Evolutionary conservation across 2,888 invertebrate genomes (phyloP), one percentile per base, ranked within the genome.

Genomic region (Melanostoma scalare): DNA sequence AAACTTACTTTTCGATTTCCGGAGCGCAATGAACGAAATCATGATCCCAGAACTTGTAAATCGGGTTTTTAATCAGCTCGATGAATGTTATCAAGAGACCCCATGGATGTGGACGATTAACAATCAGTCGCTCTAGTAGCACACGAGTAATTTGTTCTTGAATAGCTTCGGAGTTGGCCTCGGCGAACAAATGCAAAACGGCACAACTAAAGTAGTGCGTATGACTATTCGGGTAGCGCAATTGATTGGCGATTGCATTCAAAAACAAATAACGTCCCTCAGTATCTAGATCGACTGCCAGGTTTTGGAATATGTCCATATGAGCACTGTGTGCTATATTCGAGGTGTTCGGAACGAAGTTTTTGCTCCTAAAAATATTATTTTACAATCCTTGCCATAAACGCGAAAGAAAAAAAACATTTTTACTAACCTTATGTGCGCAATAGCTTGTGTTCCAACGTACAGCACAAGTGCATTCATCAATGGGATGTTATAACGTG

Each of bases 131-230:
- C 90, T 99, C 99, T 76, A 99, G 93, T 69, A 99, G 93, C 87
- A 99, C 99, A 89, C 99, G 93, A 0, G 98, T 99, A 68, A 99
- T 99, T 91, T 99, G 99, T 91, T 99, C 99, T 91, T 99, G 99
- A 81, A 99, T 98, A 4, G 98, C 97, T 91, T 99, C 98, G 0
- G 97, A 96, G 89, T 99, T 98, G 5, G 99, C 98, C 91, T 99
- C 99, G 56, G 97, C 97, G 92, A 99, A 99, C 87, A 99, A 93
- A 91, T 99, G 99, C 85, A 99, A 93, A 65, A 99, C 94, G 44
- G 98, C 97, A 91, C 99, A 99, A 89, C 99, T 99, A 93, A 99
- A 99, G 93, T 99, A 99, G 92, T 99, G 99, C 30, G 99, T 99
- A 92, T 99, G 99, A 89, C 98, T 99, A 92, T 99, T 99, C 8